A percentile compares a stretch with the other conserved stretches of the same genome.
These are phyloP conservation scores for Ostrea edulis DNA, from an alignment of 1,140 invertebrate genomes.

Conservation along the genomic window DNA sequence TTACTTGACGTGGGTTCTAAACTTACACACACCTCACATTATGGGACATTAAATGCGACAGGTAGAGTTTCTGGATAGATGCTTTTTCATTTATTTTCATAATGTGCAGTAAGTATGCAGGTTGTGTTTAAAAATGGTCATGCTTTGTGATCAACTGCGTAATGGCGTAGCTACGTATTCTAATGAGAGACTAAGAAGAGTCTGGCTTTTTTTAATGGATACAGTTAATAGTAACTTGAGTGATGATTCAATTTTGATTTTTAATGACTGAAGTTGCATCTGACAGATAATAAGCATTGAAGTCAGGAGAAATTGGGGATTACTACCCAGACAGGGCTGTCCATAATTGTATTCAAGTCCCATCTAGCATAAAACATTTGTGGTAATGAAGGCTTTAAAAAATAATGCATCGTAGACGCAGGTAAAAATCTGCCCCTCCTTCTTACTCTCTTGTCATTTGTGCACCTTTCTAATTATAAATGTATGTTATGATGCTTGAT, in stretches of 20 bases:
- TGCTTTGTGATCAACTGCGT: constrained; percentile 28
- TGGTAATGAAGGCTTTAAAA: constrained; percentile 35
- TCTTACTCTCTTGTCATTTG: constrained; percentile 26
- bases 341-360: constrained; percentile 23
- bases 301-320: not conserved
- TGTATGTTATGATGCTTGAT: constrained; percentile 34
- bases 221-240: not conserved
- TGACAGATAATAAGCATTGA: constrained; percentile 14
- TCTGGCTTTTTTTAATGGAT: not conserved
- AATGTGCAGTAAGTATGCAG: constrained; percentile 30
- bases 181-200: constrained; percentile 10
- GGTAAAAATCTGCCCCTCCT: constrained; percentile 16
- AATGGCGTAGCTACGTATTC: constrained; percentile 14
- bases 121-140: constrained; percentile 22
- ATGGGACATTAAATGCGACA: constrained; percentile 27
- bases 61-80: constrained; percentile 28
- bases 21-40: constrained; percentile 1
- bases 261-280: constrained; percentile 31
- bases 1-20: constrained; percentile 4
- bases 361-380: constrained; percentile 35
- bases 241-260: constrained; percentile 35
- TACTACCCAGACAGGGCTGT: not conserved
- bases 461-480: constrained; percentile 36
- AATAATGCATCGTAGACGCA: constrained; percentile 30
- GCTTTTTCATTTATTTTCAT: constrained; percentile 2